Evolutionary conservation across 2,113 vertebrate genomes (phyloP), one percentile per base, ranked within the genome.

Genomic region (Gambusia affinis): DNA sequence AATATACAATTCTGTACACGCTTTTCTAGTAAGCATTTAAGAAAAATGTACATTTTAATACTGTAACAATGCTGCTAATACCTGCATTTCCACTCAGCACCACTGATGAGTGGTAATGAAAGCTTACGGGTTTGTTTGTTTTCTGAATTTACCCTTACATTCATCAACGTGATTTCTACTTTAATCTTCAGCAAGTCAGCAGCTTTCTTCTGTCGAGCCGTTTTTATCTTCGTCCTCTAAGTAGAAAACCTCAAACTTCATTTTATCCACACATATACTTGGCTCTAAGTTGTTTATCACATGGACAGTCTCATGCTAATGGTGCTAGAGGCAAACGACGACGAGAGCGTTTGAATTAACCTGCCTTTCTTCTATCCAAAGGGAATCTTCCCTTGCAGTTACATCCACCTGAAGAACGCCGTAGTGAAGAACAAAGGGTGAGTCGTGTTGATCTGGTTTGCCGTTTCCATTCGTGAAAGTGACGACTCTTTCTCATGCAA

Each of bases 401-500:
- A 96, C 71, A 93, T 99, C 91, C 97, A 99, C 93, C 92, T 99
- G 94, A 99, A 99, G 95, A 98, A 96, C 90, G 97, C 98, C 11
- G 96, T 95, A 39, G 95, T 99, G 88, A 99, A 98, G 94, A 99
- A 99, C 88, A 99, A 97, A 96, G 98, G 98, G 98, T 99, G 92
- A 91, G 95, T 93, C 57, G 51, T 63, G 27, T 61, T 30, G 3
- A 5, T 31, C 7, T 37, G 24, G 14, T 62, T 8, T 15, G 28
- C 4, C 15, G 3, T 3, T 68, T 63, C 2, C 27, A 0, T 35
- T n/a, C 6, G 4, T 29, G 0, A 8, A 14, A 60, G 39, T 17
- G 22, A 31, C 1, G 6, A 28, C 39, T 15, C 30, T 2, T 28
- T 69, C 71, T 79, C n/a, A 8, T 10, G 42, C 1, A 0, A 22